phyloP scores from a whole-genome alignment of 2,888 invertebrate species.

The Drosophila conformis region DNA sequence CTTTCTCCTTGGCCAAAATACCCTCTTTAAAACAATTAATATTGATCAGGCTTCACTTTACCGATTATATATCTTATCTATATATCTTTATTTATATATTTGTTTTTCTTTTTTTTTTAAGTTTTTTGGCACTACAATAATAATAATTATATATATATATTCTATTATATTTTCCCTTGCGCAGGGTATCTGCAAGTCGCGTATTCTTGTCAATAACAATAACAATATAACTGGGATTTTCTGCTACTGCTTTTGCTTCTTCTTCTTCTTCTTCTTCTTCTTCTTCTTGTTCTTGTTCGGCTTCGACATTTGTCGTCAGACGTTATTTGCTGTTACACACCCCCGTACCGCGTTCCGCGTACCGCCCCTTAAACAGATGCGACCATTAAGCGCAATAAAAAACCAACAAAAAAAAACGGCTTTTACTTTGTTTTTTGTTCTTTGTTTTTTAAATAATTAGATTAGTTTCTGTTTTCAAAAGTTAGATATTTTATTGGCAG shows the following conservation, averaged over 20 bases:
- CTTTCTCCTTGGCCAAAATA: neutral
- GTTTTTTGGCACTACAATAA: neutral
- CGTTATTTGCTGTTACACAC: slow-evolving; percentile 61
- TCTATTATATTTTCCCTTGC: too few relatives aligned
- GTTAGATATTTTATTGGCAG: slow-evolving; percentile 5
- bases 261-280: slow-evolving; percentile 16
- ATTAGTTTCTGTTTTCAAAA: slow-evolving; percentile 9
- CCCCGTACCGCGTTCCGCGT: neutral
- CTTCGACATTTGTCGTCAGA: slow-evolving; percentile 67
- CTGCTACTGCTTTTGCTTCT: slow-evolving; percentile 21
- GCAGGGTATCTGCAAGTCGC: slow-evolving; percentile 1
- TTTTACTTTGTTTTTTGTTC: neutral
- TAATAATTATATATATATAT: neutral
- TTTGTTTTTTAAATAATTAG: slow-evolving; percentile 1
- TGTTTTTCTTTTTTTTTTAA: too few relatives aligned
- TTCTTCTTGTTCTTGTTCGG: neutral
- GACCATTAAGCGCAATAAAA: slow-evolving; percentile 53
- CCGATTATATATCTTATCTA: neutral
- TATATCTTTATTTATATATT: neutral
- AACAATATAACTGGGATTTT: neutral
- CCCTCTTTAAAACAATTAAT: neutral
- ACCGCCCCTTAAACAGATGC: slow-evolving; percentile 23
- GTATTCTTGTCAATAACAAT: neutral
- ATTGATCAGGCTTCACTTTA: neutral
- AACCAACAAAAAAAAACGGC: neutral